Conservation (phyloP, 2,888 invertebrate genomes). For the Tryphoninae sp. region DNA sequence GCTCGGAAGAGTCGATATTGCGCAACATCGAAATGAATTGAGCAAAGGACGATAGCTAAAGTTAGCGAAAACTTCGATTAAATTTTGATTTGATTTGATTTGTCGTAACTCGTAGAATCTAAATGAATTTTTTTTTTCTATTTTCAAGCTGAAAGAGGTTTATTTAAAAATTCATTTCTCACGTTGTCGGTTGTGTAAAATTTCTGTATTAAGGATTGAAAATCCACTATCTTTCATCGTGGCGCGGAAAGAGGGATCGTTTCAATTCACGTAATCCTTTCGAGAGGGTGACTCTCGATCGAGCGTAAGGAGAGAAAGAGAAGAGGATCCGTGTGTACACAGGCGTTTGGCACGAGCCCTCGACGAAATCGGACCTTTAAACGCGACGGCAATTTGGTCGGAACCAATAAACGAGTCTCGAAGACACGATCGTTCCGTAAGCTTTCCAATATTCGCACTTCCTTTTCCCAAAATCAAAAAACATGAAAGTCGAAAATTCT, state of each 20-base stretch:
- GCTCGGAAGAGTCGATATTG: slow-evolving; percentile 65
- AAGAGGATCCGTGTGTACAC: slow-evolving; percentile 1
- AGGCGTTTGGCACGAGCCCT: slow-evolving; percentile 5
- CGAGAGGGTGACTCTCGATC: slow-evolving; percentile 23
- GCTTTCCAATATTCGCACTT: slow-evolving; percentile 45
- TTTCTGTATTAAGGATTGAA: slow-evolving; percentile 18
- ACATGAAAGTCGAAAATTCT: slow-evolving; percentile 47
- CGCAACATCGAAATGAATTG: slow-evolving; percentile 56
- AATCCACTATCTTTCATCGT: slow-evolving; percentile 9
- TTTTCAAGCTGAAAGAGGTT: background rate
- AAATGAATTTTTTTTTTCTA: background rate
- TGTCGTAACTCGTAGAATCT: background rate
- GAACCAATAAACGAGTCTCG: slow-evolving; percentile 59
- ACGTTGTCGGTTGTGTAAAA: background rate
- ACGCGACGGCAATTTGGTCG: slow-evolving; percentile 54
- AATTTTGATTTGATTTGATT: no score
- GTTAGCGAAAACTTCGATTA: no score
- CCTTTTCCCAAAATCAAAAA: slow-evolving; percentile 11
- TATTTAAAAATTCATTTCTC: slow-evolving; percentile 9
- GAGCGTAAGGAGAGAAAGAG: background rate
- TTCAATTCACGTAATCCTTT: slow-evolving; percentile 65
- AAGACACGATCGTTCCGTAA: slow-evolving; percentile 26
- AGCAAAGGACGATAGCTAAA: slow-evolving; percentile 22
- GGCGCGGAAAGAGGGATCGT: slow-evolving; percentile 39
- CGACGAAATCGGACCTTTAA: slow-evolving; percentile 45